These are phyloP conservation scores for Neosalanx taihuensis DNA, from an alignment of 2,797 vertebrate genomes.

Conservation along the genomic window DNA sequence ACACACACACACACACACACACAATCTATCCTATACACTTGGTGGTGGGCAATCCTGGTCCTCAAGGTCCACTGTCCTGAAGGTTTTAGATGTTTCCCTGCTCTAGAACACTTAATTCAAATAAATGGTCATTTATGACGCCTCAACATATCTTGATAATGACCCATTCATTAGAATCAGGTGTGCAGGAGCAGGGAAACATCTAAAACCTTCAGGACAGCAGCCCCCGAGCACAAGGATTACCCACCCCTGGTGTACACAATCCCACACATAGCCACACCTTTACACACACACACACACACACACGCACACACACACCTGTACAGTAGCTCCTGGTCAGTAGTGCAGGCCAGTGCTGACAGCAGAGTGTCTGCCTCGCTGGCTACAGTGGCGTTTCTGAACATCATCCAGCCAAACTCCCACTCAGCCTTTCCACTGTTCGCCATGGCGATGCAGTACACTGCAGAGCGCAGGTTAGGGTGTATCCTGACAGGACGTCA, in stretches of 20 bases:
- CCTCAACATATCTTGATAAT: too few relatives aligned
- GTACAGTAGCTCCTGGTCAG: conserved; percentile 66
- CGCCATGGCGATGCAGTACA: conserved; percentile 87
- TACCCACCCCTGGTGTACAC: neutral
- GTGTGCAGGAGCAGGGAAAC: too few relatives aligned
- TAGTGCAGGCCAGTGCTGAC: conserved; percentile 78
- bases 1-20: conserved; percentile 9
- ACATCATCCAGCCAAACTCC: conserved; percentile 81
- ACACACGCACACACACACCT: conserved; percentile 61
- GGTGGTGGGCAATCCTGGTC: too few relatives aligned
- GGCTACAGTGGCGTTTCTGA: conserved; percentile 62
- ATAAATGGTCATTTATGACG: too few relatives aligned
- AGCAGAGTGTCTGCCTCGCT: conserved; percentile 83
- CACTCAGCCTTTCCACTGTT: conserved; percentile 72
- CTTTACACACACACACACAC: neutral
- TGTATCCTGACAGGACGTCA: conserved; percentile 70
- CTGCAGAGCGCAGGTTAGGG: conserved; percentile 78
- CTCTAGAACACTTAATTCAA: too few relatives aligned
- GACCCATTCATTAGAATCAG: too few relatives aligned
- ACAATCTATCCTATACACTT: too few relatives aligned
- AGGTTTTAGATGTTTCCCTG: too few relatives aligned
- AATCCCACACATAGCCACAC: neutral
- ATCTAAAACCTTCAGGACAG: too few relatives aligned
- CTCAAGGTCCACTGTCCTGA: too few relatives aligned
- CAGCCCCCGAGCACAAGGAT: too few relatives aligned